Evolutionary conservation across 2,888 invertebrate genomes (phyloP).

Genomic region (Xestia c-nigrum): DNA sequence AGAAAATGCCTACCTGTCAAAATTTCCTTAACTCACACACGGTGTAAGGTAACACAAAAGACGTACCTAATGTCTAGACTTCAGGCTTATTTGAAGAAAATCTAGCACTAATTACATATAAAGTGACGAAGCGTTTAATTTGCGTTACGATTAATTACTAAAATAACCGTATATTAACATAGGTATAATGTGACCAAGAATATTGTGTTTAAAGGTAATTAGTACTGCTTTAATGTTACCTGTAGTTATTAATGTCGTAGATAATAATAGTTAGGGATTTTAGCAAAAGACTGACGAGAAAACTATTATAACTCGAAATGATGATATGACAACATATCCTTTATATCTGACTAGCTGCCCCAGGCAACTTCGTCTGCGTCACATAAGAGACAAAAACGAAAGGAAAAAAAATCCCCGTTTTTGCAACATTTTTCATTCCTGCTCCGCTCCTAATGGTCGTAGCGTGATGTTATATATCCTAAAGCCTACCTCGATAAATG

Average conservation of each 20-base stretch:
- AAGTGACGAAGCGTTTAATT: constrained; percentile 41
- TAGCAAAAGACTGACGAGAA: background rate
- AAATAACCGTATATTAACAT: constrained; percentile 24
- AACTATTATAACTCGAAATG: no score
- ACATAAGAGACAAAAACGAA: no score
- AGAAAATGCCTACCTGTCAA: background rate
- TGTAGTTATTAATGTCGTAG: constrained; percentile 25
- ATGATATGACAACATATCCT: no score
- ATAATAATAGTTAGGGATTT: background rate
- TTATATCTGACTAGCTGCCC: no score
- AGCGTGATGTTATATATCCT: no score
- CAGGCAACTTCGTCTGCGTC: no score
- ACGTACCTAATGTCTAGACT: background rate
- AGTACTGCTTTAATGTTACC: constrained; percentile 23
- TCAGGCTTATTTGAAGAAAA: constrained; percentile 35
- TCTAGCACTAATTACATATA: constrained; percentile 38
- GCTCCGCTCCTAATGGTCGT: no score
- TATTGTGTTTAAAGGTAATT: constrained; percentile 45
- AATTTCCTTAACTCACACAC: background rate
- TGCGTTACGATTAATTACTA: constrained; percentile 38
- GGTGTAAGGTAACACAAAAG: background rate
- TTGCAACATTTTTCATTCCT: no score
- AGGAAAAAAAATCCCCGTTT: no score
- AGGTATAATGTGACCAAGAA: background rate
- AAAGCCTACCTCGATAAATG: no score